Conservation (phyloP, 2,888 invertebrate species). For the Ptilodon capucinus region DNA sequence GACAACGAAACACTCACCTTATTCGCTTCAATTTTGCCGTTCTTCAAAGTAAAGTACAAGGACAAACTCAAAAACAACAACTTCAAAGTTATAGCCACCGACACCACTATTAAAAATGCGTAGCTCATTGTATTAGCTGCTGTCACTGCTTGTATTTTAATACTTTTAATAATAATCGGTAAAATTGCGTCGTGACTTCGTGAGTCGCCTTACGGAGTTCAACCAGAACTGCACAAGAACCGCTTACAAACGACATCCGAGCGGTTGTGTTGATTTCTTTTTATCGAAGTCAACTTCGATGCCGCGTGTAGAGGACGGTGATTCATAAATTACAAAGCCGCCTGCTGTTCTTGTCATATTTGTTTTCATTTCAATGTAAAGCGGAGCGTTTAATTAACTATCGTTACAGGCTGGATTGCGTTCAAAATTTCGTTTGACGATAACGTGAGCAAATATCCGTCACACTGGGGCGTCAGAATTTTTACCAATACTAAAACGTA, state of each 20-base stretch:
- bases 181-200: constrained; percentile 24
- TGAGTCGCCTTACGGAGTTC: constrained; percentile 37
- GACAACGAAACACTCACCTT: constrained; percentile 46
- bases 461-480: too few relatives aligned
- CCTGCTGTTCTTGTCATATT: constrained; percentile 11
- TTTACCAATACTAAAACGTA: too few relatives aligned
- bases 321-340: constrained; percentile 41
- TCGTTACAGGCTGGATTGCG: neutral
- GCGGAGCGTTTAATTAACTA: neutral
- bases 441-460: neutral
- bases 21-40: constrained; percentile 33
- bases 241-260: constrained; percentile 24
- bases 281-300: constrained; percentile 54
- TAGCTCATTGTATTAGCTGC: constrained; percentile 45
- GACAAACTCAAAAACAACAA: constrained; percentile 71
- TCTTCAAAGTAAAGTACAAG: constrained; percentile 63
- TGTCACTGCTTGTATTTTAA: too few relatives aligned
- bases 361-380: neutral
- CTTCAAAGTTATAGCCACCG: constrained; percentile 68
- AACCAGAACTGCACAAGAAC: constrained; percentile 56
- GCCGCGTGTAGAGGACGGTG: constrained; percentile 16
- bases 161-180: constrained; percentile 4
- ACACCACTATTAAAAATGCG: constrained; percentile 71
- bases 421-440: neutral
- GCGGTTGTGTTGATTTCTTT: constrained; percentile 53